These are phyloP conservation scores for Protobothrops mucrosquamatus DNA, from an alignment of 2,113 vertebrate species.

Conservation along the genomic window DNA sequence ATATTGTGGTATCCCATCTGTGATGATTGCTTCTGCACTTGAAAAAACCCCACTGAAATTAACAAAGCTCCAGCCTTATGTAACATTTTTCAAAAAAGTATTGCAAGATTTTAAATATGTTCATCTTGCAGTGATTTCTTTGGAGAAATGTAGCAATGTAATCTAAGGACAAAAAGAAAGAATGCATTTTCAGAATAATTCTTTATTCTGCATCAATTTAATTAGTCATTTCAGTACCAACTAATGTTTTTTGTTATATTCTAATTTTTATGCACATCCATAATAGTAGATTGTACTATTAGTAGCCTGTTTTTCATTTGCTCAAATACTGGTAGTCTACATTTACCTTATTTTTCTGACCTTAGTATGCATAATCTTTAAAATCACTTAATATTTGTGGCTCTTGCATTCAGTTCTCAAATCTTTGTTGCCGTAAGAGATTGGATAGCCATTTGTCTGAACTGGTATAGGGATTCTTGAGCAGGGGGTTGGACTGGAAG, in stretches of 20 bases:
- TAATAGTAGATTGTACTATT: background rate
- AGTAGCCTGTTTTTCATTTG: background rate
- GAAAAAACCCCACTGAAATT: background rate
- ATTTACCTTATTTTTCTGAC: background rate
- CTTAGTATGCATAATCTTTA: background rate
- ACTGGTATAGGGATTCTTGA: background rate
- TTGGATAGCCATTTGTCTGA: background rate
- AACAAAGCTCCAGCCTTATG: background rate
- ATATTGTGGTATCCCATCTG: background rate
- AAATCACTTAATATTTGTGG: background rate
- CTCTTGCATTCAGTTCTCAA: background rate
- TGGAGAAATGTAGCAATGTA: background rate
- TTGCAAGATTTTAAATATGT: background rate
- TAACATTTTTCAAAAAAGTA: background rate
- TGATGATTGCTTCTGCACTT: background rate
- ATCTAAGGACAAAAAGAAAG: background rate
- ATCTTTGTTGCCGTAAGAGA: background rate
- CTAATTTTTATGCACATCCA: background rate
- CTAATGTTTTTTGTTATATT: background rate
- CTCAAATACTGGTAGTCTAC: background rate
- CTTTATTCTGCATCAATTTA: background rate
- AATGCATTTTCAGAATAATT: background rate
- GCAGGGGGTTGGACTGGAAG: background rate
- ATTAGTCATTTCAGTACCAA: background rate
- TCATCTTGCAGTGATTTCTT: background rate